phyloP scores from a whole-genome alignment of 2,888 invertebrate genomes.

The Drosophila hamatofila region DNA sequence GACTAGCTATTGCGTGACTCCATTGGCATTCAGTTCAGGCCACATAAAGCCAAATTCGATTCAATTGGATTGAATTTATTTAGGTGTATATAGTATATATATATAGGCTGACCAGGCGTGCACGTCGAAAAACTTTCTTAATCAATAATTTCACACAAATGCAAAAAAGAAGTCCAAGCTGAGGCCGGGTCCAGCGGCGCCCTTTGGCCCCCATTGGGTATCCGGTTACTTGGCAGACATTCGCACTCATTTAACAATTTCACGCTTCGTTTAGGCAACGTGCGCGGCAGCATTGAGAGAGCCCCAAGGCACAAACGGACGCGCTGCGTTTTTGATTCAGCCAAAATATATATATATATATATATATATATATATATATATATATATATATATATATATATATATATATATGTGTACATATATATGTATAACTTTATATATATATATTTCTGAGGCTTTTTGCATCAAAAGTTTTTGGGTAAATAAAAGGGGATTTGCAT shows the following conservation, averaged over 20 bases:
- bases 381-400: slow-evolving; percentile 4
- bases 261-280: slow-evolving; percentile 76
- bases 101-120: slow-evolving; percentile 46
- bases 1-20: slow-evolving; percentile 30
- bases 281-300: slow-evolving; percentile 58
- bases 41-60: slow-evolving; percentile 46
- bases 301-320: slow-evolving; percentile 10
- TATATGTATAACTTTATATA: slow-evolving; percentile 1
- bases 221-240: slow-evolving; percentile 31
- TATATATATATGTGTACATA: not conserved
- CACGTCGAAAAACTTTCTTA: slow-evolving; percentile 63
- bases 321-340: slow-evolving; percentile 27
- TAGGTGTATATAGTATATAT: not conserved
- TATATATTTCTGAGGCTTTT: slow-evolving; percentile 20
- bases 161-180: slow-evolving; percentile 22
- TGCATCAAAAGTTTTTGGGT: slow-evolving; percentile 46
- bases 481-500: slow-evolving; percentile 71
- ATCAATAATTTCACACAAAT: slow-evolving; percentile 71
- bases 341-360: slow-evolving; percentile 13
- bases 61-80: slow-evolving; percentile 34
- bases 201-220: not conserved
- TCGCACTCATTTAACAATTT: slow-evolving; percentile 82
- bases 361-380: not conserved
- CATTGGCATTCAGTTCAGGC: slow-evolving; percentile 47
- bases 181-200: not conserved